Base-by-base conservation (phyloP, 2,888 invertebrate genomes). In the Prenolepis imparis region DNA sequence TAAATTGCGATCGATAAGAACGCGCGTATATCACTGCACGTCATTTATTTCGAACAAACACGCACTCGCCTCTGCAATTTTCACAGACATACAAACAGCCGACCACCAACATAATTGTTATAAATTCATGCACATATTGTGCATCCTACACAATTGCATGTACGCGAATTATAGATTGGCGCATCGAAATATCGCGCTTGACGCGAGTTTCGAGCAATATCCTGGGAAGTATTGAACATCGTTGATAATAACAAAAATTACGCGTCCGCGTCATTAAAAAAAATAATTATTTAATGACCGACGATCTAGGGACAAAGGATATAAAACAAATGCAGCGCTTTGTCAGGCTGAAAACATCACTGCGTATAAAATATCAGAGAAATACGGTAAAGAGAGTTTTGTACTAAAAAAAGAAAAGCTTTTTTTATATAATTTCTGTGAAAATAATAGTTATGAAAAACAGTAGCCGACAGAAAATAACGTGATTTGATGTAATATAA, bases 1-100 rank as follows among this genome's bases (percentile, higher is more conserved):
- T 82, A 82, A 82, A 82, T 82, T 64, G 52, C 55, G 21, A 32
- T 57, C 55, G 82, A 82, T 75, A 66, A 82, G 55, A 52, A 44
- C 63, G 15, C 57, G 15, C 28, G 21, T 28, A 61, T 61, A 64
- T 64, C 21, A 64, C 32, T 21, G 21, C 39, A n/a, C 24, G 77
- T 15, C 48, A n/a, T 24, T 12, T 55, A 39, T 72, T 36, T 72
- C 72, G 32, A 8, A 64, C 64, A 15, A 63, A 32, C 74, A 44
- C 21, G 3, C 21, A 63, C 21, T 21, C 44, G n/a, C n/a, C 63
- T 21, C 21, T 18, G 36, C 41, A 18, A 48, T 64, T 75, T 75
- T 75, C 66, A 75, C n/a, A 28, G 28, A 28, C 28, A 39, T n/a
- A 21, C 73, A 36, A 52, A 52, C 48, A 21, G 18, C n/a, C 24